phyloP scores from a whole-genome alignment of 1,140 invertebrate genomes.

The Platyscapa corneri region DNA sequence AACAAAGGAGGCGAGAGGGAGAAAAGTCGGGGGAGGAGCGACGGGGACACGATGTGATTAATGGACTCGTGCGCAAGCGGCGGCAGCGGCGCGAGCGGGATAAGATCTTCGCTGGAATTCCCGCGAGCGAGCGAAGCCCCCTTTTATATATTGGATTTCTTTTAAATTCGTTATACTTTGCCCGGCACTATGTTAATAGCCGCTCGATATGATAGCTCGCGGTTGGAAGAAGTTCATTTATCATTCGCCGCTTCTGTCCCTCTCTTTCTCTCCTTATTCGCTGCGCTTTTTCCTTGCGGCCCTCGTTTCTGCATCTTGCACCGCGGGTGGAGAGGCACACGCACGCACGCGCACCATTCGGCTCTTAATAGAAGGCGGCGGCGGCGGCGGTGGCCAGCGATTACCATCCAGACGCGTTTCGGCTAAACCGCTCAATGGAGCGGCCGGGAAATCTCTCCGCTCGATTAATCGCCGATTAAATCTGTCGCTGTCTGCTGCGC shows the following conservation, averaged over 20 bases:
- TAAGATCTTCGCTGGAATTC: slow-evolving; percentile 71
- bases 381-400: too few relatives aligned
- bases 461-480: neutral
- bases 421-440: too few relatives aligned
- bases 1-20: slow-evolving; percentile 52
- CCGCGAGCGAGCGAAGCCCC: slow-evolving; percentile 59
- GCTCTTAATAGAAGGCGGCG: neutral
- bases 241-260: slow-evolving; percentile 60
- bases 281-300: neutral
- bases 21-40: slow-evolving; percentile 53
- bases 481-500: neutral
- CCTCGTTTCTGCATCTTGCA: neutral
- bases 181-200: slow-evolving; percentile 74
- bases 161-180: slow-evolving; percentile 75
- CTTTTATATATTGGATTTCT: slow-evolving; percentile 74
- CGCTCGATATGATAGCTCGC: slow-evolving; percentile 71
- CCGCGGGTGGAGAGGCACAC: neutral
- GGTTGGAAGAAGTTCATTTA: slow-evolving; percentile 73
- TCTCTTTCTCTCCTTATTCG: neutral
- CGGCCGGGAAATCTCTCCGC: too few relatives aligned
- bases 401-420: too few relatives aligned
- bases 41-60: slow-evolving; percentile 69
- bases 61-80: slow-evolving; percentile 71
- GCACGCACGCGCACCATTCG: too few relatives aligned
- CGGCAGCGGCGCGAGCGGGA: slow-evolving; percentile 56